Evolutionary conservation across 2,113 vertebrate species (phyloP), one percentile per base, ranked within the genome.

Genomic region (Laticauda colubrina): DNA sequence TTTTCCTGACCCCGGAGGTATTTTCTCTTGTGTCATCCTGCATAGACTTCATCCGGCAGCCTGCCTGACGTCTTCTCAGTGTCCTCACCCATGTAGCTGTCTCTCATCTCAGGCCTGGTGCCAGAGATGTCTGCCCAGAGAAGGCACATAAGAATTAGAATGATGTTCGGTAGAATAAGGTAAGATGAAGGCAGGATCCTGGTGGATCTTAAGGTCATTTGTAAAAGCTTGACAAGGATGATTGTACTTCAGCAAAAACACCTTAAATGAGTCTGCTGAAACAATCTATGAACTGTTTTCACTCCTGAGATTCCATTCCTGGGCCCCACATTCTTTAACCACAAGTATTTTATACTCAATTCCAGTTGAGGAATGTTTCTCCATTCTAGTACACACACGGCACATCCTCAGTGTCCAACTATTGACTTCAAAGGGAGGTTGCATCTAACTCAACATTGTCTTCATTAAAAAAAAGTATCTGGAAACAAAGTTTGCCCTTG

Each of bases 1-100:
- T 59, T 29, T n/a, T 48, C 15, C 26, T 1, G 1, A 69, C 90
- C 75, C 91, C 9, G 21, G 48, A 69, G 48, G 39, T 24, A 51
- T 55, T 20, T 34, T 57, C 55, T 86, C 91, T 89, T 92, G 64
- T 26, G 90, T 90, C 88, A 92, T 94, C 39, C 88, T 92, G 93
- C 93, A 81, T 26, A 87, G 57, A 90, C 75, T 57, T 90, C 91
- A 90, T 51, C 90, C 56, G 48, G 56, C 56, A 21, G 88, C 75
- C 91, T 15, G 57, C 15, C 45, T 54, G 14, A 12, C 24, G 55
- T 64, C 88, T 56, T 64, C 93, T 59, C 45, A 0, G 81, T 59
- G 87, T 56, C 93, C 75, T 55, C 48, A 20, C 48, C 56, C 81
- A 5, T 54, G 81, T 45, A 64, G 56, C 75, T 93, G 89, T 34